phyloP scores from a whole-genome alignment of 2,888 invertebrate species.

The Ophion ventricosus region DNA sequence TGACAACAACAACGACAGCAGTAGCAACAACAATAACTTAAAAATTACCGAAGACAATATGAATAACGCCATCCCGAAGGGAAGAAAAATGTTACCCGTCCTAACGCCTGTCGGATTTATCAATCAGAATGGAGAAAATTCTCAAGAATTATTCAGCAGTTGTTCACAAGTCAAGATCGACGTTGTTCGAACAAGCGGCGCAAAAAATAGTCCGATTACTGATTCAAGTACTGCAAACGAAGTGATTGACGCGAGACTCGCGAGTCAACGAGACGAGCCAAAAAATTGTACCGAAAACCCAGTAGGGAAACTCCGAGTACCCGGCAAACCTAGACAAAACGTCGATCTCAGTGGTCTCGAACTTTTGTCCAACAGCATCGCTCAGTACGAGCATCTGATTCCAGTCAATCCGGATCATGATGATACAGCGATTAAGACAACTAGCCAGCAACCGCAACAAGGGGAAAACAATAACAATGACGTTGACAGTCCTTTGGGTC shows the following conservation, averaged over 20 bases:
- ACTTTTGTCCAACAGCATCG: conserved; percentile 93
- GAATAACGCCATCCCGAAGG: conserved; percentile 42
- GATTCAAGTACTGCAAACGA: background rate
- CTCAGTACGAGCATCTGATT: conserved; percentile 87
- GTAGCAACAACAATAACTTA: conserved; percentile 64
- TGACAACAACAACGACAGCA: conserved; percentile 72
- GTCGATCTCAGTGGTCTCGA: conserved; percentile 93
- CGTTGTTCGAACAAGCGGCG: background rate
- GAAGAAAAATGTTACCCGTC: conserved; percentile 45
- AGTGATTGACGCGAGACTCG: conserved; percentile 4
- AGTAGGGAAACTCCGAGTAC: conserved; percentile 40
- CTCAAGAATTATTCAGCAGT: conserved; percentile 7
- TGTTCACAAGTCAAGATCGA: conserved; percentile 6
- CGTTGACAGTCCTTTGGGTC: conserved; percentile 85
- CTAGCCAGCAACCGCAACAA: conserved; percentile 74
- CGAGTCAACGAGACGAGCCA: background rate
- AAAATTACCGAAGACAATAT: conserved; percentile 48
- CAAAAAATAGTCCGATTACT: background rate
- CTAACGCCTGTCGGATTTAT: conserved; percentile 3
- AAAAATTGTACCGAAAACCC: conserved; percentile 24
- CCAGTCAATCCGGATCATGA: conserved; percentile 81
- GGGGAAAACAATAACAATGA: conserved; percentile 83
- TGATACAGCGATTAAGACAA: conserved; percentile 83
- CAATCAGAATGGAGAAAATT: conserved; percentile 6
- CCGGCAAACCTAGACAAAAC: conserved; percentile 69